Conservation (phyloP, 2,888 invertebrate species). For the Podabrus alpinus region DNA sequence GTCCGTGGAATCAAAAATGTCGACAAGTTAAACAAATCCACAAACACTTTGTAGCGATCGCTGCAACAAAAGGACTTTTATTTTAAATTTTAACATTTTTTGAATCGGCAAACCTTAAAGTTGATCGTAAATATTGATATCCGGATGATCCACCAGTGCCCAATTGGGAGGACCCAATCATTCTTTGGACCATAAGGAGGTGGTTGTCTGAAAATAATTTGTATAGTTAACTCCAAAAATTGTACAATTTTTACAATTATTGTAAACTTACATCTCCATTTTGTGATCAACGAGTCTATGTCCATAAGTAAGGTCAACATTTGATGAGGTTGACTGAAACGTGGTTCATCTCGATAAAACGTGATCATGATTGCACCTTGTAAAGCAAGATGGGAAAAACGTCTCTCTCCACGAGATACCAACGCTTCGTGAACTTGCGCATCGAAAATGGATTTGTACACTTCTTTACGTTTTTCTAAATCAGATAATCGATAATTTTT, state of each 20-base stretch:
- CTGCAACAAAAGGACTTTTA: slow-evolving; percentile 60
- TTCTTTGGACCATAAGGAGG: slow-evolving; percentile 96
- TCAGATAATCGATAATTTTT: slow-evolving; percentile 72
- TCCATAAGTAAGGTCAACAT: slow-evolving; percentile 94
- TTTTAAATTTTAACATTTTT: neutral
- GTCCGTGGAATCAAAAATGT: slow-evolving; percentile 93
- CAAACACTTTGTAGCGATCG: slow-evolving; percentile 97
- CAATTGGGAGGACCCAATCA: slow-evolving; percentile 95
- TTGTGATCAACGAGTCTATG: slow-evolving; percentile 96
- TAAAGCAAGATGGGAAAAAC: slow-evolving; percentile 87
- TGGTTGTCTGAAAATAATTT: slow-evolving; percentile 81
- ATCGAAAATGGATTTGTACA: slow-evolving; percentile 90
- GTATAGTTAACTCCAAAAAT: neutral
- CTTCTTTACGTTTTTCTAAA: slow-evolving; percentile 77
- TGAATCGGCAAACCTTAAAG: slow-evolving; percentile 74
- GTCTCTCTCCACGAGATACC: slow-evolving; percentile 81
- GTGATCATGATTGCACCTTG: slow-evolving; percentile 99
- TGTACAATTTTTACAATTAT: too few species aligned
- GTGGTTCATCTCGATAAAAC: slow-evolving; percentile 94
- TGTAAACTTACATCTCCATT: slow-evolving; percentile 95
- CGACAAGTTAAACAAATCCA: slow-evolving; percentile 96
- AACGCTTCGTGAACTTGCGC: slow-evolving; percentile 81
- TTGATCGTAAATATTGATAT: slow-evolving; percentile 95
- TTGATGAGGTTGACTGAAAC: slow-evolving; percentile 98
- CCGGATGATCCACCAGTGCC: slow-evolving; percentile 99